Percentiles rank a stretch among this genome's conserved stretches.
phyloP scores from a whole-genome alignment of 1,140 invertebrate genomes.

The Chironomus tepperi region DNA sequence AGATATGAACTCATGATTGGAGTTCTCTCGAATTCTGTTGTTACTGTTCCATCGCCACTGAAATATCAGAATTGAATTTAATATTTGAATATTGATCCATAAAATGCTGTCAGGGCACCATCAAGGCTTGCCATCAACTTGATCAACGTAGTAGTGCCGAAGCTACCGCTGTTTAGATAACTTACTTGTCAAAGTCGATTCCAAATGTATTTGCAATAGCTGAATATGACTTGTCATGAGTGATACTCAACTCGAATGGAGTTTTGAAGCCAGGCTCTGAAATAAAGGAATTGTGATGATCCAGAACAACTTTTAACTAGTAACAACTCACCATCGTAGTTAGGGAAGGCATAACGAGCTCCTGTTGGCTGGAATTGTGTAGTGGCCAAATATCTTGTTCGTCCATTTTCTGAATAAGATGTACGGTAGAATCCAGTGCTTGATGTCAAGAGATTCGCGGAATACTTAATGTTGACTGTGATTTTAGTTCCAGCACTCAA shows the following conservation, averaged over 20 bases:
- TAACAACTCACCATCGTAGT: constrained; percentile 41
- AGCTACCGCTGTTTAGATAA: too few species aligned
- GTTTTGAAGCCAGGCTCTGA: constrained; percentile 48
- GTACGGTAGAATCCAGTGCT: background rate
- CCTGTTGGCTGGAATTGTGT: constrained; percentile 52
- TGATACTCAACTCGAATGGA: background rate
- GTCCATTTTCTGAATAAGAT: background rate
- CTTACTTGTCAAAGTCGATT: background rate
- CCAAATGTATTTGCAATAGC: background rate
- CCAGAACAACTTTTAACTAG: too few species aligned
- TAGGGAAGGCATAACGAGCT: constrained; percentile 52
- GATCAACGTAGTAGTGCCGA: too few species aligned
- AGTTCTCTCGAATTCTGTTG: background rate
- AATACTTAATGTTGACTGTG: background rate
- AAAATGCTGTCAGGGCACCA: too few species aligned
- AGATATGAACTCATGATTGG: background rate
- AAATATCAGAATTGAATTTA: background rate
- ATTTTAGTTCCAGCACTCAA: background rate
- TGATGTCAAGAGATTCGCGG: background rate
- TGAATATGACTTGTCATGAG: background rate
- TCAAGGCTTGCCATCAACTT: too few species aligned
- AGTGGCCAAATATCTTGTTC: constrained; percentile 27
- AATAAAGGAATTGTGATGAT: background rate
- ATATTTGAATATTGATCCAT: too few species aligned
- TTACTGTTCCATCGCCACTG: constrained; percentile 22